A percentile compares a stretch with the other conserved stretches of the same genome.
phyloP scores from a whole-genome alignment of 1,140 invertebrate genomes.

The Lasaia peninsularis region DNA sequence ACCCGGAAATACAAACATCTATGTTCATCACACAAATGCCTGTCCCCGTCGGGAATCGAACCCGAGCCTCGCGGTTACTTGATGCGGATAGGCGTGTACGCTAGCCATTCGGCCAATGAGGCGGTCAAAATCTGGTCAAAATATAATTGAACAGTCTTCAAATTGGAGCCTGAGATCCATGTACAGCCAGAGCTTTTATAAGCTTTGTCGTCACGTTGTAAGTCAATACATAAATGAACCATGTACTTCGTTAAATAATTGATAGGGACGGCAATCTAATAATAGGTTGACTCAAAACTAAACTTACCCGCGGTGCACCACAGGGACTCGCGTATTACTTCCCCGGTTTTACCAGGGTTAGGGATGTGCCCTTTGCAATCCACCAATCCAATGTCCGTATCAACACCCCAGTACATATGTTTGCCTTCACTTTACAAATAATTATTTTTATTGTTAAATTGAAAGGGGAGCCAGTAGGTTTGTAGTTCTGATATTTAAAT shows the following conservation, averaged over 20 bases:
- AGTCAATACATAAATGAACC: too few relatives aligned
- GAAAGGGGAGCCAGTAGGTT: slow-evolving; percentile 40
- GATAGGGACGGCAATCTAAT: background rate
- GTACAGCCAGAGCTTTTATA: too few relatives aligned
- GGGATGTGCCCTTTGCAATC: slow-evolving; percentile 42
- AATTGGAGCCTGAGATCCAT: too few relatives aligned
- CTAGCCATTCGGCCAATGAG: too few relatives aligned
- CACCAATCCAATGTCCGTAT: slow-evolving; percentile 49
- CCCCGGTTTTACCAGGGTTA: slow-evolving; percentile 29
- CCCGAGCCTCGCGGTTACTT: too few relatives aligned
- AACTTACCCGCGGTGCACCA: slow-evolving; percentile 52
- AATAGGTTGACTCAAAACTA: slow-evolving; percentile 10
- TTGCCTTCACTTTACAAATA: slow-evolving; percentile 65
- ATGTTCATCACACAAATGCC: too few relatives aligned
- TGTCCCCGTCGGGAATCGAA: too few relatives aligned
- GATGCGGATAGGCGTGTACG: too few relatives aligned
- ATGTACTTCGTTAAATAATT: background rate
- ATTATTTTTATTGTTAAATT: slow-evolving; percentile 61
- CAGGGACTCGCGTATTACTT: slow-evolving; percentile 34
- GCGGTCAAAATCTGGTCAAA: too few relatives aligned
- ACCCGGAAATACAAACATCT: too few relatives aligned
- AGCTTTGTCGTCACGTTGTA: too few relatives aligned
- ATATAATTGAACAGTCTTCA: too few relatives aligned
- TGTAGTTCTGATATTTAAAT: background rate
- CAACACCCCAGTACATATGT: slow-evolving; percentile 59